phyloP scores from a whole-genome alignment of 2,888 invertebrate species.

The Epinotia demarniana region DNA sequence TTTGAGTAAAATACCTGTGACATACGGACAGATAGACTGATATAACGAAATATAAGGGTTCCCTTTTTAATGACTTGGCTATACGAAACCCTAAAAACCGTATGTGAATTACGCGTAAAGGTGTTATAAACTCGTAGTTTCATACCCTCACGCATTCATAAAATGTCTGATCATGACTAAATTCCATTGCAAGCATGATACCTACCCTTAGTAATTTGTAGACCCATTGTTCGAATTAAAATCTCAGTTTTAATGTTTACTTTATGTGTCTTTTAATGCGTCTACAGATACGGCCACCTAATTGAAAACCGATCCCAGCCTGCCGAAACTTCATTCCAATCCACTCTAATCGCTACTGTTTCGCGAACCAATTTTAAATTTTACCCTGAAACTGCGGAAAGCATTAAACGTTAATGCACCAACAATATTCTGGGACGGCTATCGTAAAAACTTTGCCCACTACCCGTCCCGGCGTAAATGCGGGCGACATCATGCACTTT shows the following conservation, averaged over 20 bases:
- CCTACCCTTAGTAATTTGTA: background rate
- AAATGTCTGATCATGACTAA: background rate
- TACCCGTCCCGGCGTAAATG: constrained; percentile 64
- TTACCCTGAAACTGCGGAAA: constrained; percentile 66
- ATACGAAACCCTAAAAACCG: too few species aligned
- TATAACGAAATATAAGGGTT: too few species aligned
- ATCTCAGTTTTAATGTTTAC: constrained; percentile 19
- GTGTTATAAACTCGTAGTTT: too few species aligned
- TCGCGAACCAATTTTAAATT: constrained; percentile 76
- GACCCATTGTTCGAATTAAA: background rate
- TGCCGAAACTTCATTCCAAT: constrained; percentile 60
- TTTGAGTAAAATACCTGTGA: too few species aligned
- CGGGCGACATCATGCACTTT: constrained; percentile 67
- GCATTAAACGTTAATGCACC: constrained; percentile 80
- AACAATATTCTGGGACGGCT: constrained; percentile 74
- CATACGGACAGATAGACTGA: too few species aligned
- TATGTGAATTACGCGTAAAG: too few species aligned
- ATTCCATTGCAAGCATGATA: background rate
- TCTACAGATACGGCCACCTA: constrained; percentile 25
- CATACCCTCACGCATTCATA: background rate
- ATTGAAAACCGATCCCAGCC: constrained; percentile 39
- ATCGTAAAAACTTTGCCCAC: constrained; percentile 80
- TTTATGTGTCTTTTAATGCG: constrained; percentile 44
- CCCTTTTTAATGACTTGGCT: too few species aligned
- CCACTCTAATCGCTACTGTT: constrained; percentile 70